Base-by-base conservation (phyloP, 2,113 vertebrate genomes). In the Pavo muticus region DNA sequence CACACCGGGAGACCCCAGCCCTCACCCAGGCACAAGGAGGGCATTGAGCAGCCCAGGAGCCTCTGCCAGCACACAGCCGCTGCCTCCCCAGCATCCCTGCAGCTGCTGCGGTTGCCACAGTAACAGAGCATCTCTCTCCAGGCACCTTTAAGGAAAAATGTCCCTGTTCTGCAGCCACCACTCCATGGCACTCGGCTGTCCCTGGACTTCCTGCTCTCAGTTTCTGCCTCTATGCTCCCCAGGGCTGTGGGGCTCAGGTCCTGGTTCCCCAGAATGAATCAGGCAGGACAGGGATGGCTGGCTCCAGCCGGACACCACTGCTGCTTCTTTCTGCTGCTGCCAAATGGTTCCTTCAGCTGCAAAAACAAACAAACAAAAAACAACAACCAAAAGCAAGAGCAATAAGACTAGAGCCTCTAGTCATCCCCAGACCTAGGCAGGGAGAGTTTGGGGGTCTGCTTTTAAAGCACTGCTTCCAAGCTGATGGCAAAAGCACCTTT, bases 101-200 rank as follows among this genome's bases (percentile, higher is more conserved):
- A 6, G 64, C 45, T 79, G 84, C 87, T 82, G 50, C 6, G 0
- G 30, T 96, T 95, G 45, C 97, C 79, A 94, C 72, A 88, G 94
- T 35, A 85, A 97, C 85, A 1, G 1, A 94, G 65, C 60, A 87
- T 44, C 2, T 78, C 74, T 91, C 67, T 73, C 42, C 76, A 2
- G 20, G 83, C 65, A 84, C 59, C 42, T 95, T n/a, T 25, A 13
- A 80, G 78, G 91, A 56, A 24, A 61, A 65, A 48, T 1, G 8
- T 18, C 15, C 12, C 64, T 29, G 40, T 56, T 69, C 27, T 27
- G 57, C 71, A n/a, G 64, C 52, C 82, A 40, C 52, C 40, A 50
- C 63, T 60, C 12, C 48, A 11, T 0, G 5, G 67, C 69, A 10
- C 35, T 4, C 0, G 2, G 30, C n/a, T 72, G 69, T 39, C 54